Conservation (phyloP, 1,140 invertebrate genomes). For the Apis laboriosa region DNA sequence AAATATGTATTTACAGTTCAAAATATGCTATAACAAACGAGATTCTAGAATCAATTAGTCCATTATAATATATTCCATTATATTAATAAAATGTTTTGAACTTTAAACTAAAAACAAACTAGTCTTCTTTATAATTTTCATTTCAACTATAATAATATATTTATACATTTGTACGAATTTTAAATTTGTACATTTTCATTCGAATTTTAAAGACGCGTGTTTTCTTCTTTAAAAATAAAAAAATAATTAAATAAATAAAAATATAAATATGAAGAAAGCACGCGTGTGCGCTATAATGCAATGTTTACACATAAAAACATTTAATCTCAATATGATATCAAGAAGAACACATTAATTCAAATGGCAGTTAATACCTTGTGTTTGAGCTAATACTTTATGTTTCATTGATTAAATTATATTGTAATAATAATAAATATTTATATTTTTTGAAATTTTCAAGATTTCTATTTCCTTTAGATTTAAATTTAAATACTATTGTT, state of each 20-base stretch:
- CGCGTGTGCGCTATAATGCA: not conserved
- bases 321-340: slow-evolving; percentile 31
- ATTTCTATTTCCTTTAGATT: too few relatives aligned
- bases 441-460: not conserved
- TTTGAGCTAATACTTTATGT: slow-evolving; percentile 55
- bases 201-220: not conserved
- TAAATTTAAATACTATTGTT: not conserved
- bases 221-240: not conserved
- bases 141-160: not conserved
- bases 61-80: too few relatives aligned
- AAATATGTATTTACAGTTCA: too few relatives aligned
- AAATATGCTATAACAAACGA: too few relatives aligned
- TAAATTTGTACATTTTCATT: not conserved
- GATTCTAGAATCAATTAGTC: too few relatives aligned
- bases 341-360: slow-evolving; percentile 62
- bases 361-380: slow-evolving; percentile 72
- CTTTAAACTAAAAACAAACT: not conserved
- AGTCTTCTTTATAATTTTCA: not conserved
- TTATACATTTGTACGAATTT: not conserved
- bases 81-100: too few relatives aligned
- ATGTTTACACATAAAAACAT: not conserved
- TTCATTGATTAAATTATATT: not conserved
- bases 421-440: not conserved
- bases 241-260: not conserved
- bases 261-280: not conserved